Conservation (phyloP, 2,113 vertebrate species). For the Xiphophorus couchianus region DNA sequence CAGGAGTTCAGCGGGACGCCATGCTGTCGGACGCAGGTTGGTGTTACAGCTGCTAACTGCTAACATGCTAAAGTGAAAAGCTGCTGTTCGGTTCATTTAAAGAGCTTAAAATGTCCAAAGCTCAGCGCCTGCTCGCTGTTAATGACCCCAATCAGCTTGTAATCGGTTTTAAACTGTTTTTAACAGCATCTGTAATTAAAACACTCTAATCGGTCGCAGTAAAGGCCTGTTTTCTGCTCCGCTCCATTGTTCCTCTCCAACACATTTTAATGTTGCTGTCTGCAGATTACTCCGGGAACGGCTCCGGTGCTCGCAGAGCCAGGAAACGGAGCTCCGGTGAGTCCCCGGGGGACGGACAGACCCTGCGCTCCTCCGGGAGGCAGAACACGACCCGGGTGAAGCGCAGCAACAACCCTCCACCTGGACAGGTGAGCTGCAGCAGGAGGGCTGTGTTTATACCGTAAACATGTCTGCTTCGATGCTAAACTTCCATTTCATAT, state of each 20-base stretch:
- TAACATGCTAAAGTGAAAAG: constrained; percentile 61
- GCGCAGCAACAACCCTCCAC: constrained; percentile 74
- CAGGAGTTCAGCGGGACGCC: neutral
- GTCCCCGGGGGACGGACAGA: constrained; percentile 83
- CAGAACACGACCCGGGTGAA: constrained; percentile 82
- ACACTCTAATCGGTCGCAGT: neutral
- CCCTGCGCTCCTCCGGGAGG: constrained; percentile 89
- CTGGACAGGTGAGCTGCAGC: constrained; percentile 67
- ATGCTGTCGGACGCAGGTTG: constrained; percentile 80
- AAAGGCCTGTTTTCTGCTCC: constrained; percentile 12
- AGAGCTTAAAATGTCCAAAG: constrained; percentile 15
- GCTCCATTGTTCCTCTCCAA: neutral
- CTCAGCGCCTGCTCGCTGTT: neutral
- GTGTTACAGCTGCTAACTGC: constrained; percentile 33
- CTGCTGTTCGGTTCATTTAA: constrained; percentile 32
- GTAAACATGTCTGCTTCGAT: no score
- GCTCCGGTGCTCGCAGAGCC: constrained; percentile 82
- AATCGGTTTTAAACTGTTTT: neutral
- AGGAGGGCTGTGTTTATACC: no score
- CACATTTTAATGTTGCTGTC: neutral
- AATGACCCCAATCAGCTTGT: neutral
- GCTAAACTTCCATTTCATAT: no score
- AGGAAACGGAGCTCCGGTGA: constrained; percentile 87
- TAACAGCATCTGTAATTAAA: neutral
- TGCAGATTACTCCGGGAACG: constrained; percentile 77